Base-by-base conservation (phyloP, 2,113 vertebrate species). In the Sterna hirundo region DNA sequence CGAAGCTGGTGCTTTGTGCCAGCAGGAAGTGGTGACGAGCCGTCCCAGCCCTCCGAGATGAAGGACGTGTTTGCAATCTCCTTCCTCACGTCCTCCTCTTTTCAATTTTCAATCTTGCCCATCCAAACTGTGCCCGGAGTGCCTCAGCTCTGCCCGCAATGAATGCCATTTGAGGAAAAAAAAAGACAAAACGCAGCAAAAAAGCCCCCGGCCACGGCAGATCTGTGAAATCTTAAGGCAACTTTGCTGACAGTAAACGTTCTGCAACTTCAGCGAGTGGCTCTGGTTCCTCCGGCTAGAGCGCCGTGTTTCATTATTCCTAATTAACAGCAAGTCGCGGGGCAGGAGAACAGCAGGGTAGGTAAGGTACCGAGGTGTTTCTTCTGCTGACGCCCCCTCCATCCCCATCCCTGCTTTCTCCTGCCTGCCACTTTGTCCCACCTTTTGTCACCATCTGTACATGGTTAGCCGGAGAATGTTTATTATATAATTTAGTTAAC, bases 391-490 rank as follows among this genome's bases (percentile, higher is more conserved):
- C 0, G 0, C 20, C 30, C 19, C 10, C 29, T 11, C 34, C 17
- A 12, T 18, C 70, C 71, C 22, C 2, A 2, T 52, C 34, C 47
- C 42, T 0, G 2, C 54, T 95, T 92, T 88, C 83, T 90, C n/a
- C 54, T 87, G 89, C 92, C 57, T 69, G 60, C 74, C 78, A 65
- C 94, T 85, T 91, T 80, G 95, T 95, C 90, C 91, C 71, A 93
- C 83, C 93, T 96, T 96, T 95, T 96, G 91, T 95, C 88, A 88
- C 93, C 96, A 97, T 98, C 97, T 97, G 96, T 96, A 95, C 93
- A 30, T 96, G 86, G 96, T 98, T 97, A 97, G 94, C 79, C 2
- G 4, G 95, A 95, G 94, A 96, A 93, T 95, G 96, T 95, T 96
- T 97, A 83, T 95, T 94, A 93, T 91, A 93, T 96, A 94, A 94